Evolutionary conservation across 2,888 invertebrate species (phyloP), one percentile per base, ranked within the genome.

Genomic region (Andrena marginata): DNA sequence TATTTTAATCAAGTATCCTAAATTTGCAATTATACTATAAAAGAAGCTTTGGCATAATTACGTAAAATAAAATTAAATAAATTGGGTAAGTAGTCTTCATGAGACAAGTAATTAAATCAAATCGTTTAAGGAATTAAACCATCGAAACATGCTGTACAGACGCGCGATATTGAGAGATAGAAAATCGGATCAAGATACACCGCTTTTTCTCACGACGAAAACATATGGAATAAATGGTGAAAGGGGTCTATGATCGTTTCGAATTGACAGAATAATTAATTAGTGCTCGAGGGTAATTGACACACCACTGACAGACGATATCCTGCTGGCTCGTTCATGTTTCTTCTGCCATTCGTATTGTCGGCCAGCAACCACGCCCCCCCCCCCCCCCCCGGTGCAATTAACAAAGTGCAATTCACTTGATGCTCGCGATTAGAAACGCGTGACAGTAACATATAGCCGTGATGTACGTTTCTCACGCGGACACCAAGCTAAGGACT

Each of bases 351-450:
- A 20, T 62, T 68, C 29, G 62, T 42, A 63, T 69, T 20, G n/a
- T 71, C 33, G 20, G 31, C 6, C 33, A 23, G 16, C 26, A 26
- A 49, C 33, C 23, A 48, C 77, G 51, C 54, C 23, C n/a, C 54
- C 13, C 29, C 7, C 7, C 16, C 16, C n/a, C 54, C 13, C 29
- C 7, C 7, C 16, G 10, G 54, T 35, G 63, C 67, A 78, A 74
- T 78, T 74, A 78, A 75, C 62, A 68, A 68, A 78, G 42, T 63
- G 64, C 72, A 68, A 56, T 69, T 68, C 72, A n/a, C 29, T 80
- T 48, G 65, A 80, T 71, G 72, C 68, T 63, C 35, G 10, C 51
- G 68, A 77, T 77, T 80, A 77, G 71, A 35, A 68, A 67, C 72
- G 29, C 48, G 70, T 68, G 80, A 72, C 77, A 63, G 77, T 68